A percentile compares a stretch with the other conserved stretches of the same genome.
Conservation (phyloP, 1,140 invertebrate genomes). For the Marisa cornuarietis region DNA sequence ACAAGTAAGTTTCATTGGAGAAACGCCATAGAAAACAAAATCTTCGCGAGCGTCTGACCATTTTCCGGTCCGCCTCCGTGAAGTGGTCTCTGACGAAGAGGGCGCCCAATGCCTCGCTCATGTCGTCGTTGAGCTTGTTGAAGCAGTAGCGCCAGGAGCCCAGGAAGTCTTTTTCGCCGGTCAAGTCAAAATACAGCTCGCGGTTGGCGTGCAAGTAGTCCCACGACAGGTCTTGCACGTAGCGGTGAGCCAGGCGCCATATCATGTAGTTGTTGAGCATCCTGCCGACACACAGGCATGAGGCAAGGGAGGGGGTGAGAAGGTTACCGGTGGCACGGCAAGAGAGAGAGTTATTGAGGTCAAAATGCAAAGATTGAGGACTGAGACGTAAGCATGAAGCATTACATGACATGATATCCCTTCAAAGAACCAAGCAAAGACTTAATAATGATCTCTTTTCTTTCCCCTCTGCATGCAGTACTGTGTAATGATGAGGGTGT, state of each 20-base stretch:
- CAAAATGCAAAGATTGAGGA: too few species aligned
- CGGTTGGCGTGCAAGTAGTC: conserved; percentile 69
- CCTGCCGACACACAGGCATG: conserved; percentile 47
- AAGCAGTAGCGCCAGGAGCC: conserved; percentile 73
- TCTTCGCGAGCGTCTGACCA: conserved; percentile 40
- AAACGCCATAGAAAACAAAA: background rate
- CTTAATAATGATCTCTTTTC: too few species aligned
- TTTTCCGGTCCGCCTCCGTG: conserved; percentile 49
- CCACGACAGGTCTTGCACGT: conserved; percentile 71
- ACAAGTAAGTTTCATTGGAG: background rate
- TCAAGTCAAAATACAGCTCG: conserved; percentile 68
- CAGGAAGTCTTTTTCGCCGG: conserved; percentile 66
- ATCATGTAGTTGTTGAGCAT: conserved; percentile 74
- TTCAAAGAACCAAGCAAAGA: too few species aligned
- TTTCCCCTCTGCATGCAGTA: too few species aligned
- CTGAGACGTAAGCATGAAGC: too few species aligned
- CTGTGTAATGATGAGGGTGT: too few species aligned
- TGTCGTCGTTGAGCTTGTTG: conserved; percentile 67
- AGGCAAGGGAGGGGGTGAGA: too few species aligned
- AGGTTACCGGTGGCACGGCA: too few species aligned
- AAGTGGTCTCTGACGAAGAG: conserved; percentile 67
- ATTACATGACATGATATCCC: too few species aligned
- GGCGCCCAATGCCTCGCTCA: conserved; percentile 70
- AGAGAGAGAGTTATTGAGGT: too few species aligned
- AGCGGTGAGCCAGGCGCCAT: conserved; percentile 71